Conservation (phyloP, 2,888 invertebrate species). For the Pachliopta kotzebuea region DNA sequence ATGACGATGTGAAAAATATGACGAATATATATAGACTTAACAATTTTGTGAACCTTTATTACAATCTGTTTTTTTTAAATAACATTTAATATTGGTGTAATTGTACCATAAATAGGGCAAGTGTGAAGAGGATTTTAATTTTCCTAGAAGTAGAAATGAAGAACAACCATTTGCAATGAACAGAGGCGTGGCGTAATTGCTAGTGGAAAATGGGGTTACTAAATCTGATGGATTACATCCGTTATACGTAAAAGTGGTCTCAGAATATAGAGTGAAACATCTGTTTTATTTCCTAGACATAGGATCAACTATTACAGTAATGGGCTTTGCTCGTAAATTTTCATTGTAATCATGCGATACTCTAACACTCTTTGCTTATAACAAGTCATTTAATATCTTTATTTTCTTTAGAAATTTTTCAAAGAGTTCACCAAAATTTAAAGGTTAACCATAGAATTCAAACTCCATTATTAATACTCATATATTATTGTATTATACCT, state of each 20-base stretch:
- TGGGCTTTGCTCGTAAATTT: too few species aligned
- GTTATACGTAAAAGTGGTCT: conserved; percentile 9
- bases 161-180: conserved; percentile 24
- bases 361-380: too few species aligned
- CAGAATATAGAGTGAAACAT: neutral
- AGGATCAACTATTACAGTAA: neutral
- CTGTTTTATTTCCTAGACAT: neutral
- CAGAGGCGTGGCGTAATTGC: conserved; percentile 26
- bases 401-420: too few species aligned
- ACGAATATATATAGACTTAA: too few species aligned
- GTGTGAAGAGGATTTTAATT: conserved; percentile 18
- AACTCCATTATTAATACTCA: too few species aligned
- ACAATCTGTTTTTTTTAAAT: neutral
- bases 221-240: conserved; percentile 29
- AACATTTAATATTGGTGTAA: conserved; percentile 6
- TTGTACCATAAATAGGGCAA: neutral
- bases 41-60: neutral
- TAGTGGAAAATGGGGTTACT: conserved; percentile 25
- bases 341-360: too few species aligned
- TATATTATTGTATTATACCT: too few species aligned
- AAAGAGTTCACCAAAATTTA: too few species aligned
- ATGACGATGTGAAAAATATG: too few species aligned
- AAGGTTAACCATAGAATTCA: too few species aligned
- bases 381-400: too few species aligned
- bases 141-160: conserved; percentile 25